Conservation (phyloP, 1,140 invertebrate genomes). For the Steinernema khuongi region DNA sequence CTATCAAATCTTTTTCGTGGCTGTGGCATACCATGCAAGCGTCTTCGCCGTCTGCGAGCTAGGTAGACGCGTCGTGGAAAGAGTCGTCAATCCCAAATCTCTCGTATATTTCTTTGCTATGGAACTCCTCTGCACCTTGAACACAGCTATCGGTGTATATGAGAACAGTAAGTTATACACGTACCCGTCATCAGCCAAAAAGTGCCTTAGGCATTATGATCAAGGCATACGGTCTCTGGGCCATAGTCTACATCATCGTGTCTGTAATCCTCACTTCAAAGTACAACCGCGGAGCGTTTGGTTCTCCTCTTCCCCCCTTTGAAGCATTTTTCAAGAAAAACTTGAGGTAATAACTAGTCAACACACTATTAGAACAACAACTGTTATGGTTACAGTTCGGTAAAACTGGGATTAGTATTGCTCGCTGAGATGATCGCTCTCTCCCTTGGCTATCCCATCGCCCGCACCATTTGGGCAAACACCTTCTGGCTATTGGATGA, state of each 20-base stretch:
- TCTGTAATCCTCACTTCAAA: background rate
- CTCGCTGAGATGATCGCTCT: background rate
- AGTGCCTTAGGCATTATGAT: background rate
- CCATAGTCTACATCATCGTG: background rate
- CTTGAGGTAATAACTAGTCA: background rate
- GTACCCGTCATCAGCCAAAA: background rate
- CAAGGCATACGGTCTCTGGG: background rate
- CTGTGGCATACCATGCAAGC: background rate
- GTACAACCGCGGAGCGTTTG: slow-evolving; percentile 3
- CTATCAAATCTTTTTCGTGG: background rate
- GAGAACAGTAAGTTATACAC: background rate
- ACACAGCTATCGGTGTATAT: background rate
- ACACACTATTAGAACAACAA: background rate
- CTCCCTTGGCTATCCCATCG: background rate
- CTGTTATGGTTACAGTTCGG: background rate
- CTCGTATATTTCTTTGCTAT: background rate
- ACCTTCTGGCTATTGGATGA: background rate
- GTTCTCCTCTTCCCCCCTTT: background rate
- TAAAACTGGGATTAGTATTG: background rate
- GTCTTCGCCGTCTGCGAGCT: background rate
- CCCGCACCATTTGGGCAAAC: background rate
- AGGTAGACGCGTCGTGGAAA: background rate
- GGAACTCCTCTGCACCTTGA: background rate
- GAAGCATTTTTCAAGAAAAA: background rate
- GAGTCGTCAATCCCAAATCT: background rate